These are phyloP conservation scores for Cheiracanthium punctorium DNA, from an alignment of 2,888 invertebrate genomes.

Conservation along the genomic window DNA sequence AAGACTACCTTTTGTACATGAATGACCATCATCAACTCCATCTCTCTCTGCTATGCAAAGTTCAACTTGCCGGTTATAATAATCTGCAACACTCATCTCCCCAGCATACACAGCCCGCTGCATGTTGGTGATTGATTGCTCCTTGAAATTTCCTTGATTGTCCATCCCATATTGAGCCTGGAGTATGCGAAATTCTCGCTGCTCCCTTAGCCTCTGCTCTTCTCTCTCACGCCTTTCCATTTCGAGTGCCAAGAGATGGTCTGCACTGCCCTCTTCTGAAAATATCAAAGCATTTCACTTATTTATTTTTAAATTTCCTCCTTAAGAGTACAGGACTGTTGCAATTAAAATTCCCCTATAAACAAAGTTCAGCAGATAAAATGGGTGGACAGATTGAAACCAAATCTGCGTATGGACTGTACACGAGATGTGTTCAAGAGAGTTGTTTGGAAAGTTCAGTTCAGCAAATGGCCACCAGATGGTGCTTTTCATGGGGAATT, in stretches of 20 bases:
- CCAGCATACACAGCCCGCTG: constrained; percentile 89
- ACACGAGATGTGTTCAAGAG: no score
- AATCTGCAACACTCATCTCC: constrained; percentile 89
- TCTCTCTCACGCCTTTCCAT: constrained; percentile 81
- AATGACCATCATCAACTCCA: constrained; percentile 88
- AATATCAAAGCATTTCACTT: no score
- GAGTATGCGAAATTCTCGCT: constrained; percentile 87
- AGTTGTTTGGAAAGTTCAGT: no score
- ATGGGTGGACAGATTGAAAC: no score
- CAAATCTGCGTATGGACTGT: no score
- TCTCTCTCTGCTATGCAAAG: constrained; percentile 85
- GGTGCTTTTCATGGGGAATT: no score
- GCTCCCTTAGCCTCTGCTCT: constrained; percentile 84
- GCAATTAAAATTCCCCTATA: no score
- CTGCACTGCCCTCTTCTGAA: constrained; percentile 76
- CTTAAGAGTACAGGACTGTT: no score
- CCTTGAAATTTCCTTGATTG: constrained; percentile 87
- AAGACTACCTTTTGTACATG: constrained; percentile 84
- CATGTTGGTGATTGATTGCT: constrained; percentile 86
- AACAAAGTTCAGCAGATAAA: no score
- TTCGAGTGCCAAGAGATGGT: constrained; percentile 79
- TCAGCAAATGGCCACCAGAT: no score
- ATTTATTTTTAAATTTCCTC: no score
- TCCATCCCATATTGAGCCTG: constrained; percentile 93
- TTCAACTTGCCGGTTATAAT: constrained; percentile 87